A percentile compares a stretch with the other conserved stretches of the same genome.
phyloP scores from a whole-genome alignment of 2,888 invertebrate genomes.

The Brachyopa scutellaris region DNA sequence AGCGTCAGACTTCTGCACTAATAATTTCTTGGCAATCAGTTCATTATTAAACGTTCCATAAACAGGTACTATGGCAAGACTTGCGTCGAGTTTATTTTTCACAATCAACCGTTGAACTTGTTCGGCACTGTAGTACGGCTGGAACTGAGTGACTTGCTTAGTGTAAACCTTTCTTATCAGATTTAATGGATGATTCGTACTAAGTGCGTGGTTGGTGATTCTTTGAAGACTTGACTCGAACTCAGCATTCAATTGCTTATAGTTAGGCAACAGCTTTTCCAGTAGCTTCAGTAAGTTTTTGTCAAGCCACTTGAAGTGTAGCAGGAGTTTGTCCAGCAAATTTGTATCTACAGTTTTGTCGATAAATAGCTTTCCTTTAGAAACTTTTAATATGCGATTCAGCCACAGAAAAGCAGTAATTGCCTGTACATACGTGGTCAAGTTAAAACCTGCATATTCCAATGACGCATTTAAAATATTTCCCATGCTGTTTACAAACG shows the following conservation, averaged over 20 bases:
- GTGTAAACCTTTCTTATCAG: constrained; percentile 77
- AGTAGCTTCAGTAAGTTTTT: constrained; percentile 84
- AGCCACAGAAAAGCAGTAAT: constrained; percentile 78
- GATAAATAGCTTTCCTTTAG: constrained; percentile 76
- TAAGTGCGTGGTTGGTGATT: constrained; percentile 74
- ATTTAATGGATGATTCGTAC: constrained; percentile 77
- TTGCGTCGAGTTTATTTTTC: constrained; percentile 74
- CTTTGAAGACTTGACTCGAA: constrained; percentile 73
- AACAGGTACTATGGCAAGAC: constrained; percentile 76
- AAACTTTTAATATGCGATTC: constrained; percentile 77
- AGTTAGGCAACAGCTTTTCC: constrained; percentile 65
- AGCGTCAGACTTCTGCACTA: constrained; percentile 75
- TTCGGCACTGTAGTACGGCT: constrained; percentile 76
- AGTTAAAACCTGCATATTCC: constrained; percentile 73
- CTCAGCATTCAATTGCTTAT: constrained; percentile 58
- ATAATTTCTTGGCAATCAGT: constrained; percentile 75
- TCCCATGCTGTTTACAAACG: constrained; percentile 75
- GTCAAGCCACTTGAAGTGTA: constrained; percentile 89
- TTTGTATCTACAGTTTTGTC: constrained; percentile 82
- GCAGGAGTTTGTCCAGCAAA: constrained; percentile 84
- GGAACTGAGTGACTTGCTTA: constrained; percentile 78
- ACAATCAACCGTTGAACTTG: constrained; percentile 75
- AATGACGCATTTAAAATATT: constrained; percentile 73
- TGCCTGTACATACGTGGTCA: constrained; percentile 75
- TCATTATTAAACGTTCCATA: constrained; percentile 76